Base-by-base conservation (phyloP, 1,140 invertebrate genomes). In the Leptoteleia sp. region DNA sequence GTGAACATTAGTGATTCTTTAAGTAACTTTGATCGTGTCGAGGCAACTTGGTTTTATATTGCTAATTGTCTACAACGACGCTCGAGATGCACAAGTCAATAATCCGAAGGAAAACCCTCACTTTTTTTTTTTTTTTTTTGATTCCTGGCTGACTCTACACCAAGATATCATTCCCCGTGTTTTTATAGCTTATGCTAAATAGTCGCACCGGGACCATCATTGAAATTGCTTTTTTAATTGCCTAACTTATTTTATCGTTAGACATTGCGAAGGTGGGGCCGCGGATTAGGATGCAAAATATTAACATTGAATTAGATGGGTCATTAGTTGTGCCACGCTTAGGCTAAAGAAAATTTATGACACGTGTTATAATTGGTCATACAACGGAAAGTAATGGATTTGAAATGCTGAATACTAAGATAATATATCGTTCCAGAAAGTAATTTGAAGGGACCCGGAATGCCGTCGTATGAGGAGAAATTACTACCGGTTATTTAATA, bases 171-270 rank as follows among this genome's bases (percentile, higher is more conserved):
- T 54, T 47, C 59, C 55, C 40, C 52, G 52, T 50, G 55, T 81
- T 81, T 79, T 85, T 84, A 82, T 76, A 71, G 70, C 76, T n/a
- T 13, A 83, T 81, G 84, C 72, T 81, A 77, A 86, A 86, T 80
- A 67, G 85, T 55, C 84, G 71, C 84, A 42, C 76, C 62, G 85
- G 86, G 84, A 87, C 82, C 85, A 79, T 87, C 85, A 85, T 88
- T 85, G 84, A 86, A 87, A 88, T 88, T 81, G 84, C 82, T 87
- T 88, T 88, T 88, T 88, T 88, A 88, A 88, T 87, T 86, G 86
- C 70, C 33, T 48, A 83, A 85, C 83, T 88, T 87, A 84, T 85
- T 87, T 84, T 81, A 81, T 83, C 82, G 80, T 87, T 88, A 83
- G 76, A 72, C 54, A 67, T 31, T 75, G 35, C 17, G 13, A 43